These are phyloP conservation scores for Anthophora plumipes DNA, from an alignment of 2,888 invertebrate genomes.

Conservation along the genomic window DNA sequence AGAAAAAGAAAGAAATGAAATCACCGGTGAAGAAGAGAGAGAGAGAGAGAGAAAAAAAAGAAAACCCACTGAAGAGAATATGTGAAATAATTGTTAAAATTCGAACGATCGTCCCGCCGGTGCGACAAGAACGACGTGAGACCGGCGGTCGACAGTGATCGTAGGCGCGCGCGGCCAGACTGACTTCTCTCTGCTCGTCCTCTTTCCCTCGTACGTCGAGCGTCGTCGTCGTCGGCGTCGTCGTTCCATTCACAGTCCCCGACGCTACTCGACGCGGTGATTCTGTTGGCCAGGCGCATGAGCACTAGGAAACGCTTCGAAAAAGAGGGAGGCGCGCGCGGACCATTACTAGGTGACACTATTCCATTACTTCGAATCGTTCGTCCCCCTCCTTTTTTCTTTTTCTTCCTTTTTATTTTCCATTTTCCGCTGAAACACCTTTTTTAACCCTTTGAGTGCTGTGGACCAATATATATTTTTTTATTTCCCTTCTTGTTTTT, in stretches of 20 bases:
- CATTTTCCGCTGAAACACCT: no score
- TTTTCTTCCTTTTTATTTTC: neutral
- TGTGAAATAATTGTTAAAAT: slow-evolving; percentile 16
- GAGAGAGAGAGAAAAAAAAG: no score
- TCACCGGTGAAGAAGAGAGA: neutral
- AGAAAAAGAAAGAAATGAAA: no score
- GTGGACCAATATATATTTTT: no score
- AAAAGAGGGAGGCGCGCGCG: slow-evolving; percentile 41
- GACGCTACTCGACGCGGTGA: slow-evolving; percentile 42
- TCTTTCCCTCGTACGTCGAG: slow-evolving; percentile 64
- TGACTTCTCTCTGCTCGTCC: slow-evolving; percentile 72
- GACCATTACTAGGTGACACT: neutral
- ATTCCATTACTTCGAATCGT: neutral
- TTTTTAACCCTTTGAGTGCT: no score
- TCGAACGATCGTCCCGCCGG: slow-evolving; percentile 47
- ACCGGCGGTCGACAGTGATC: slow-evolving; percentile 73
- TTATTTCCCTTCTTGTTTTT: no score
- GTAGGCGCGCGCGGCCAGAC: slow-evolving; percentile 80
- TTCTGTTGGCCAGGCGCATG: slow-evolving; percentile 69
- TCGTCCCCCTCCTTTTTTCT: neutral
- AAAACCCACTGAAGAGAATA: no score
- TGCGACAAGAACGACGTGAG: slow-evolving; percentile 46
- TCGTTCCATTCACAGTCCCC: slow-evolving; percentile 66
- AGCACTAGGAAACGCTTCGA: slow-evolving; percentile 51
- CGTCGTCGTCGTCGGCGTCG: slow-evolving; percentile 60